These are phyloP conservation scores for Anadara kagoshimensis DNA, from an alignment of 1,140 invertebrate genomes.

Conservation along the genomic window DNA sequence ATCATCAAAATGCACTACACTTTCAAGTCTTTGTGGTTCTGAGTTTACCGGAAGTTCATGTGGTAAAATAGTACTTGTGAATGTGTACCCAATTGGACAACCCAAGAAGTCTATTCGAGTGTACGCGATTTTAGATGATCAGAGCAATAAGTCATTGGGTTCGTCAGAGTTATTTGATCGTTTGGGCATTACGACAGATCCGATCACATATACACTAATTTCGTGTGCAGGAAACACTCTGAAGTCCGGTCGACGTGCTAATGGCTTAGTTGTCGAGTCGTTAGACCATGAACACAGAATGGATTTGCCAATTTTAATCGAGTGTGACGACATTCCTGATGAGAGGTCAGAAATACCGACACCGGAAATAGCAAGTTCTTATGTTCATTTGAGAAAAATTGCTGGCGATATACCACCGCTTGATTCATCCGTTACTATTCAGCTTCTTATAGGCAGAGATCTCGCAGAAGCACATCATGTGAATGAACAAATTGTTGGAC, in stretches of 20 bases:
- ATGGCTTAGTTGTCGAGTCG: constrained; percentile 10
- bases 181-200: background rate
- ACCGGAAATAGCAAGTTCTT: constrained; percentile 14
- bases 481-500: background rate
- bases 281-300: background rate
- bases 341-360: constrained; percentile 17
- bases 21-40: constrained; percentile 12
- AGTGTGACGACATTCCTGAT: constrained; percentile 22
- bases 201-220: background rate
- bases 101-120: background rate
- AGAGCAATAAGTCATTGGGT: constrained; percentile 27
- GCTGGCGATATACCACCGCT: background rate
- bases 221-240: constrained; percentile 11
- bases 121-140: constrained; percentile 31
- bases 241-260: background rate
- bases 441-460: constrained; percentile 1
- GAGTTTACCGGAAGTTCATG: constrained; percentile 12
- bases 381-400: constrained; percentile 5
- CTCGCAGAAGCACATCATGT: background rate
- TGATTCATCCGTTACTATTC: background rate
- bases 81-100: constrained; percentile 1
- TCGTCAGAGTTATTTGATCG: constrained; percentile 13
- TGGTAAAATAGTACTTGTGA: constrained; percentile 25
- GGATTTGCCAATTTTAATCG: constrained; percentile 12
- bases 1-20: constrained; percentile 8